These are phyloP conservation scores for Leptopilina boulardi DNA, from an alignment of 1,140 invertebrate genomes.

Conservation along the genomic window DNA sequence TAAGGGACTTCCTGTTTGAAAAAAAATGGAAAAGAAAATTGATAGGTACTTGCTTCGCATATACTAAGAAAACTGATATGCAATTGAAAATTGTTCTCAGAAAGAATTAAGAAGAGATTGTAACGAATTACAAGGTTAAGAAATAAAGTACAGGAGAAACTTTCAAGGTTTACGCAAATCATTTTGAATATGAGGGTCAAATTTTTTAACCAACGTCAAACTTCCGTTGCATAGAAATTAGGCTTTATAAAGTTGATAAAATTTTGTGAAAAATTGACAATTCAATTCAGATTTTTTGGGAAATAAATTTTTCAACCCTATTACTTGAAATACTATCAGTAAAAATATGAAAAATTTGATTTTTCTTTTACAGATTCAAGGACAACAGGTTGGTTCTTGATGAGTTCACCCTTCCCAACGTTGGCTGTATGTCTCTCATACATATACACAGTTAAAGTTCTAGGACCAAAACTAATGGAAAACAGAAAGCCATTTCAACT, in stretches of 20 bases:
- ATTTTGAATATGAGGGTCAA: not conserved
- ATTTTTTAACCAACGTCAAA: too few species aligned
- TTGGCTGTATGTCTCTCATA: conserved; percentile 85
- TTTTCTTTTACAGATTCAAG: conserved; percentile 81
- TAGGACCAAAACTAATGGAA: conserved; percentile 90
- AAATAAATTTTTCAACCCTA: too few species aligned
- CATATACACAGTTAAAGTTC: conserved; percentile 85
- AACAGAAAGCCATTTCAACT: conserved; percentile 90
- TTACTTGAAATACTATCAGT: too few species aligned
- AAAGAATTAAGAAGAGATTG: not conserved
- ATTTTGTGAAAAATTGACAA: too few species aligned
- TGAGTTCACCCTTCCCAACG: conserved; percentile 89
- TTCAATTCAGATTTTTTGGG: too few species aligned
- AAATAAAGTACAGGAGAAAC: not conserved
- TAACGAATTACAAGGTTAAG: conserved; percentile 4
- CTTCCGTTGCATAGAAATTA: too few species aligned
- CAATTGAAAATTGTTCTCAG: not conserved
- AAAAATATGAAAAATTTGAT: not conserved
- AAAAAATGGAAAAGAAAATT: not conserved
- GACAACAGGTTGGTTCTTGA: conserved; percentile 90
- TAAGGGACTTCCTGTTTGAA: too few species aligned
- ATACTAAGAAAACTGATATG: not conserved
- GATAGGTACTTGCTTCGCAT: not conserved
- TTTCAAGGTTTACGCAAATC: not conserved
- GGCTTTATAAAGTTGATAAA: too few species aligned